Conservation (phyloP, 2,888 invertebrate genomes). For the Ophraella communa region DNA sequence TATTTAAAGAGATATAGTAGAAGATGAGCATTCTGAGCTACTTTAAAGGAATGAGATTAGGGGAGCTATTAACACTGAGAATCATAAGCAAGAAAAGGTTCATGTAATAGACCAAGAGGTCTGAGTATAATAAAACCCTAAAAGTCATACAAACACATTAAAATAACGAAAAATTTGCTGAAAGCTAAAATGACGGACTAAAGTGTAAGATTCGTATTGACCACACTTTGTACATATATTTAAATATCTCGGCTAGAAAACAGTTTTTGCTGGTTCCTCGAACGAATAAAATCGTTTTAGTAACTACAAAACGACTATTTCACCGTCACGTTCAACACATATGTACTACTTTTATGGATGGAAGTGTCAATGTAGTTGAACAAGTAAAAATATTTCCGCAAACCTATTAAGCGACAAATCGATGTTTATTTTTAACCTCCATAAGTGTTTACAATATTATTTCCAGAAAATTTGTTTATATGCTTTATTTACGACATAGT, state of each 20-base stretch:
- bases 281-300: not conserved
- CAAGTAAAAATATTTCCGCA: slow-evolving; percentile 9
- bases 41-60: too few relatives aligned
- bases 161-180: too few relatives aligned
- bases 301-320: slow-evolving; percentile 3
- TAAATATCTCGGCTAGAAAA: not conserved
- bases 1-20: too few relatives aligned
- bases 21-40: too few relatives aligned
- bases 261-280: not conserved
- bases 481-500: not conserved
- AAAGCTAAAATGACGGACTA: too few relatives aligned
- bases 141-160: too few relatives aligned
- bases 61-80: too few relatives aligned
- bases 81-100: too few relatives aligned
- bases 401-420: slow-evolving; percentile 3
- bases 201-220: not conserved
- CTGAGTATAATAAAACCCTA: too few relatives aligned
- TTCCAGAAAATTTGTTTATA: not conserved
- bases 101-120: too few relatives aligned
- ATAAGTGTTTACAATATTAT: not conserved
- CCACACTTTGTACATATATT: not conserved
- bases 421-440: slow-evolving; percentile 3
- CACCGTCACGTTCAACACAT: slow-evolving; percentile 10
- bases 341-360: not conserved
- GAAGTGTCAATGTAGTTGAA: slow-evolving; percentile 2